Evolutionary conservation across 1,140 invertebrate species (phyloP).

Genomic region (Gerris buenoi): DNA sequence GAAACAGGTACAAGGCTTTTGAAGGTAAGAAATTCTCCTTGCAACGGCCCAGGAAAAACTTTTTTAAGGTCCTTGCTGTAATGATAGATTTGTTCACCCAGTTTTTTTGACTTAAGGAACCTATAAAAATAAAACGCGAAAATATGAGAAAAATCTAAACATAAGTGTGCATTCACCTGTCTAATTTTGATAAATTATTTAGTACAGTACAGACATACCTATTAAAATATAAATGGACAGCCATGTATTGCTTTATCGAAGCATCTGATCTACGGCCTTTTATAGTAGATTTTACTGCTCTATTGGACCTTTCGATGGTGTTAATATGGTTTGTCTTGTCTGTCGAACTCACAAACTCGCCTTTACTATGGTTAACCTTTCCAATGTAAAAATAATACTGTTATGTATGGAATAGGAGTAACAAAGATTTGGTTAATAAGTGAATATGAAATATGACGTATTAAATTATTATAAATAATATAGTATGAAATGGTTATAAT

Average conservation of each 20-base stretch:
- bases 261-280: not conserved
- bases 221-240: not conserved
- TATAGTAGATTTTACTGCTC: not conserved
- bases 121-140: too few species aligned
- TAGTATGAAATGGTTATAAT: not conserved
- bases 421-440: not conserved
- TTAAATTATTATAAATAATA: not conserved
- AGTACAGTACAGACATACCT: too few species aligned
- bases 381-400: not conserved
- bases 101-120: too few species aligned
- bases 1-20: too few species aligned
- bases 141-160: too few species aligned
- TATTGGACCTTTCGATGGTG: not conserved
- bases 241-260: not conserved
- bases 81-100: too few species aligned
- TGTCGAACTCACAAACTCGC: not conserved
- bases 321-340: not conserved
- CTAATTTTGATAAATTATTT: too few species aligned
- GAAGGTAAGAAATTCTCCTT: too few species aligned
- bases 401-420: not conserved
- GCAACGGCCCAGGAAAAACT: too few species aligned
- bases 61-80: too few species aligned
- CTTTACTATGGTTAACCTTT: not conserved
- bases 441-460: not conserved
- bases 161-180: too few species aligned